phyloP scores from a whole-genome alignment of 2,797 vertebrate species.

The Pseudopleuronectes americanus region DNA sequence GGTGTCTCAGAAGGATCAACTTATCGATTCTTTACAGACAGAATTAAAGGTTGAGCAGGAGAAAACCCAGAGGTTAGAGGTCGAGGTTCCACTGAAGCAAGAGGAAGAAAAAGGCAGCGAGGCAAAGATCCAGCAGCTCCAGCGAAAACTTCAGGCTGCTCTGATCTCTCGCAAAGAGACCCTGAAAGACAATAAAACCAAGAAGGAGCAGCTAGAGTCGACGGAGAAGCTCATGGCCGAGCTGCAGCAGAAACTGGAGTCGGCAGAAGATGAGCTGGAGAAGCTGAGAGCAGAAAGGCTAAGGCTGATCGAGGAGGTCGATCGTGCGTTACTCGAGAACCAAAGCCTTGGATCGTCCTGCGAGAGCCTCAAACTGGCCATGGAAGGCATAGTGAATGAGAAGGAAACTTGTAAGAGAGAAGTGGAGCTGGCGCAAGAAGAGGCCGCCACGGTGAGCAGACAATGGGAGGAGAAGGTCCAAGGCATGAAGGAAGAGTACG shows the following conservation, averaged over 20 bases:
- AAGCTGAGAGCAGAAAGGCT: slow-evolving; percentile 86
- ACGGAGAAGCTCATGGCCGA: slow-evolving; percentile 73
- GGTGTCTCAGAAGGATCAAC: slow-evolving; percentile 86
- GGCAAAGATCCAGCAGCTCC: slow-evolving; percentile 86
- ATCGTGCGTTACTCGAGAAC: slow-evolving; percentile 88
- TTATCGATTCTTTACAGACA: slow-evolving; percentile 81
- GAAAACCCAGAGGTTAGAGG: slow-evolving; percentile 81
- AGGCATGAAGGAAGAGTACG: slow-evolving; percentile 94
- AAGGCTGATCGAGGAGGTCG: slow-evolving; percentile 88
- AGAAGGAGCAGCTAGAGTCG: slow-evolving; percentile 87
- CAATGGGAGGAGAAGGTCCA: slow-evolving; percentile 89
- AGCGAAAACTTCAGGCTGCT: slow-evolving; percentile 95
- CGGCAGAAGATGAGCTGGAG: slow-evolving; percentile 73
- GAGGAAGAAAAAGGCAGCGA: slow-evolving; percentile 80
- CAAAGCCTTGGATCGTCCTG: slow-evolving; percentile 89
- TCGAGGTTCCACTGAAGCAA: slow-evolving; percentile 85
- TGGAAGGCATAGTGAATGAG: slow-evolving; percentile 87
- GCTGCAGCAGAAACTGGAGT: slow-evolving; percentile 77
- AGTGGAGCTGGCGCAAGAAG: slow-evolving; percentile 78
- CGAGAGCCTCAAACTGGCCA: slow-evolving; percentile 90
- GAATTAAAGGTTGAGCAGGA: slow-evolving; percentile 87
- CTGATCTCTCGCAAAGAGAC: slow-evolving; percentile 95
- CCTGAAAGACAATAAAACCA: slow-evolving; percentile 89
- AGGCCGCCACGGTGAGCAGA: slow-evolving; percentile 74
- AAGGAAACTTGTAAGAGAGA: slow-evolving; percentile 87